Base-by-base conservation (phyloP, 2,888 invertebrate genomes). In the Xylota segnis region DNA sequence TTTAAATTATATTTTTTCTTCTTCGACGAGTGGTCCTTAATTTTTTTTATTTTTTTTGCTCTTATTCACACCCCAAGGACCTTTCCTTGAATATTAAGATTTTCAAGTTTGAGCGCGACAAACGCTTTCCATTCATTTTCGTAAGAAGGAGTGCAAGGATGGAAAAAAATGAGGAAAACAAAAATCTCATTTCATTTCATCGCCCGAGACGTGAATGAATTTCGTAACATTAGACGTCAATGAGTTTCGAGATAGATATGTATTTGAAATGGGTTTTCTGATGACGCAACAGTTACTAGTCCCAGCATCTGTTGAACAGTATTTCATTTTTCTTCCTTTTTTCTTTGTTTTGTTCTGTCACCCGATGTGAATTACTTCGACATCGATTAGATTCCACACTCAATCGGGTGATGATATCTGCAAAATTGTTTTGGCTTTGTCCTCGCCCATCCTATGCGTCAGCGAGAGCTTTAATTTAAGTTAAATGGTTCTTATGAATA, bases 211-310 rank as follows among this genome's bases (percentile, higher is more conserved):
- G 72, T 74, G 68, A 74, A 65, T 59, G 50, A 58, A 74, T 58
- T 74, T 79, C 74, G 40, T 18, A 52, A 70, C 72, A 74, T 83
- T 78, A 63, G 61, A 68, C 56, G 54, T 59, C 83, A 77, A 77
- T 77, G 66, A 72, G 50, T 52, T 72, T 65, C 5, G 37, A 71
- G 65, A 71, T 66, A 63, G 45, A 52, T 18, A 23, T 29, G n/a
- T 14, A 68, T 54, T 32, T 61, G 45, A 45, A 66, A 65, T 72
- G 63, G n/a, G n/a, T 16, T n/a, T 45, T 16, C 43, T n/a, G 54
- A 16, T 66, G 74, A 54, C 75, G 63, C 70, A 65, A 76, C 52
- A 65, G 77, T 72, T 78, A 29, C 72, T 61, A 52, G 29, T 43
- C 27, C n/a, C n/a, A n/a, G 66, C 75, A 68, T 75, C 68, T 59